Conservation (phyloP, 2,888 invertebrate genomes). For the Crematogaster levior region DNA sequence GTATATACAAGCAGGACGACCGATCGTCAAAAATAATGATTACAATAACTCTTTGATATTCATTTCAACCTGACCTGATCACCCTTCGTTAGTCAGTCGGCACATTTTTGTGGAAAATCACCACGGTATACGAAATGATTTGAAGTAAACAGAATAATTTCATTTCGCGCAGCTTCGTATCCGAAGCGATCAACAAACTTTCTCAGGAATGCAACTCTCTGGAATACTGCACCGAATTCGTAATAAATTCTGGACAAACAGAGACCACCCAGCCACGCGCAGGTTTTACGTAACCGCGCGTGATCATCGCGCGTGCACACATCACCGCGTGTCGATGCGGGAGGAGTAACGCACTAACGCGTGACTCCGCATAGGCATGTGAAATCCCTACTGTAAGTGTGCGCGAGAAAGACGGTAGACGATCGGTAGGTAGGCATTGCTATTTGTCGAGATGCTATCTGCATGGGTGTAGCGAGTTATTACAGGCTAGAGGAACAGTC, state of each 20-base stretch:
- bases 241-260: slow-evolving; percentile 39
- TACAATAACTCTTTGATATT: slow-evolving; percentile 73
- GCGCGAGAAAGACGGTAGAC: slow-evolving; percentile 65
- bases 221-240: slow-evolving; percentile 19
- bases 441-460: slow-evolving; percentile 84
- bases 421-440: slow-evolving; percentile 80
- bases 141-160: background rate
- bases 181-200: background rate
- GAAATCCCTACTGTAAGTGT: slow-evolving; percentile 58
- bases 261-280: slow-evolving; percentile 39
- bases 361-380: slow-evolving; percentile 56
- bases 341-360: slow-evolving; percentile 55
- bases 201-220: slow-evolving; percentile 6
- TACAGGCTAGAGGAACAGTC: slow-evolving; percentile 77
- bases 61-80: slow-evolving; percentile 17
- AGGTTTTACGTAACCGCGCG: slow-evolving; percentile 51
- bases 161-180: background rate
- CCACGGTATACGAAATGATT: background rate
- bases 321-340: slow-evolving; percentile 58
- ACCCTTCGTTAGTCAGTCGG: background rate
- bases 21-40: slow-evolving; percentile 71
- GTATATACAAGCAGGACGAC: slow-evolving; percentile 15
- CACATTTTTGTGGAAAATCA: slow-evolving; percentile 21
- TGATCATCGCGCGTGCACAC: slow-evolving; percentile 25
- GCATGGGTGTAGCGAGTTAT: slow-evolving; percentile 83